Conservation (phyloP, 2,113 vertebrate species). For the Cisticola juncidis region DNA sequence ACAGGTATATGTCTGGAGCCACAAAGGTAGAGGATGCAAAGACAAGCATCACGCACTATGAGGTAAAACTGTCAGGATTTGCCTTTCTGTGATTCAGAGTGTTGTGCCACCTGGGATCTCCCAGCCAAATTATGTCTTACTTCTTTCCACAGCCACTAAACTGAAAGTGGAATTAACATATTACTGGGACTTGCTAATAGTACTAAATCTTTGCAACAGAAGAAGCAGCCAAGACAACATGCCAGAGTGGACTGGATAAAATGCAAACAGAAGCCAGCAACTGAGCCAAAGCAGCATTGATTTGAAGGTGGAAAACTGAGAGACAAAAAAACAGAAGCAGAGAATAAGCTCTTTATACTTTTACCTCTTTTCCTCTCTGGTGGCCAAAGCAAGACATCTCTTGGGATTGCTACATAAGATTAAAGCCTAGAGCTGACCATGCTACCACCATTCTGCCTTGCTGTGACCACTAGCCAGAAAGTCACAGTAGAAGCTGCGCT, state of each 20-base stretch:
- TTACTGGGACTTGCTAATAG: background rate
- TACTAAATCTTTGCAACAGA: background rate
- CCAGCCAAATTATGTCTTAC: background rate
- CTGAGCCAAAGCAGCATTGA: background rate
- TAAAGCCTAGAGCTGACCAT: background rate
- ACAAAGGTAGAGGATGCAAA: background rate
- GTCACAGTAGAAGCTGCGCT: rapidly evolving
- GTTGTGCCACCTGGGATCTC: background rate
- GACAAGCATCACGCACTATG: background rate
- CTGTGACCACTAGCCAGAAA: background rate
- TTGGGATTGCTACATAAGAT: background rate
- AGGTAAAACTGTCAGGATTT: background rate
- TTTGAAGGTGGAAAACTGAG: background rate
- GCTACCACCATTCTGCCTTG: background rate
- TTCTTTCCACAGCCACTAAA: background rate
- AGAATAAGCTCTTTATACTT: background rate
- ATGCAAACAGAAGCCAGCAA: background rate
- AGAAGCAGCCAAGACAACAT: background rate
- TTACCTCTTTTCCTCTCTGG: background rate
- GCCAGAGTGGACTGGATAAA: background rate
- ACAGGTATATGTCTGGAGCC: background rate
- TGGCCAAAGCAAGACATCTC: background rate
- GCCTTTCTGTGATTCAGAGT: background rate
- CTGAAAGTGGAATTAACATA: background rate
- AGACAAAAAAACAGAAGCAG: background rate